Conservation (phyloP, 2,797 vertebrate species). For the Tinamus major region DNA sequence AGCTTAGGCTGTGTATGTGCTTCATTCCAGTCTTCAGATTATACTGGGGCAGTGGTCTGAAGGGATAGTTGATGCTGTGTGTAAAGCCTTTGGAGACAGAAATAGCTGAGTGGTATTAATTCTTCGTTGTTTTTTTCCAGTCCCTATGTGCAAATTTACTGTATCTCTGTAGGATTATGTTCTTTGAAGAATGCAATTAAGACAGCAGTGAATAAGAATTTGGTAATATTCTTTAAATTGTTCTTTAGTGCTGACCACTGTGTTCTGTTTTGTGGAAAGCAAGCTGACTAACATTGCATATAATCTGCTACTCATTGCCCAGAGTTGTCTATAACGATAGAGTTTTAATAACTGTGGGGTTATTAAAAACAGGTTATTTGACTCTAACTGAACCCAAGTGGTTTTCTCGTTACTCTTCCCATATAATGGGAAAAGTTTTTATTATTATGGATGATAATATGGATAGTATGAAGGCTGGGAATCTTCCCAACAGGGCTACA, state of each 20-base stretch:
- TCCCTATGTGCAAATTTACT: background rate
- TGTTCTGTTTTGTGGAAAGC: background rate
- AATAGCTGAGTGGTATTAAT: background rate
- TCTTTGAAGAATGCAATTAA: background rate
- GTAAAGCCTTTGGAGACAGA: background rate
- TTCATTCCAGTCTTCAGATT: background rate
- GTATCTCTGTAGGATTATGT: background rate
- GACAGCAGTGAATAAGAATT: background rate
- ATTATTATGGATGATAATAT: background rate
- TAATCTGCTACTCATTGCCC: background rate
- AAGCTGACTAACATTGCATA: background rate
- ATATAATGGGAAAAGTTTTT: background rate
- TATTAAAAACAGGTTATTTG: background rate
- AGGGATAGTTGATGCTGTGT: background rate
- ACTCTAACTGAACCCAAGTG: background rate
- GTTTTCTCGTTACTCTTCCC: background rate
- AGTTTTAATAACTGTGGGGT: background rate
- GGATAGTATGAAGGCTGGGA: background rate
- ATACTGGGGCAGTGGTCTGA: background rate
- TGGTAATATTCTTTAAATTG: background rate
- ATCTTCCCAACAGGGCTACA: background rate
- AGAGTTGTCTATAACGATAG: background rate
- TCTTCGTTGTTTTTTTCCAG: background rate
- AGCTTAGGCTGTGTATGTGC: background rate
- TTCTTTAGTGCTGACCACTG: background rate